Conservation (phyloP, 2,797 vertebrate species). For the Acomys russatus region DNA sequence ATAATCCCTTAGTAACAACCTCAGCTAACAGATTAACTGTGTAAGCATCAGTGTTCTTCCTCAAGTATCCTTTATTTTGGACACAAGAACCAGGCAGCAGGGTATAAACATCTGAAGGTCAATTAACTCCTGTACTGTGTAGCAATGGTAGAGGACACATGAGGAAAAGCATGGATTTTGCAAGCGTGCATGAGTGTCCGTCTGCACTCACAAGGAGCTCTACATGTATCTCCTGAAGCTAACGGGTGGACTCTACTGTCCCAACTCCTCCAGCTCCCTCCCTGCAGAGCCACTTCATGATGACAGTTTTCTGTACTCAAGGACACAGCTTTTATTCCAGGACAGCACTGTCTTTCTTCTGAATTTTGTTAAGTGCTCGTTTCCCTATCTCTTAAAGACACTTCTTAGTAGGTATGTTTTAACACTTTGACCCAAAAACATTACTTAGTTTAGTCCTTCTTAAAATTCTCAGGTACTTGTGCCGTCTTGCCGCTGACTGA, state of each 20-base stretch:
- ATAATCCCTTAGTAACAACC: neutral
- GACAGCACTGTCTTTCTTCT: conserved; percentile 30
- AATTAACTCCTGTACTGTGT: neutral
- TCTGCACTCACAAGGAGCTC: no score
- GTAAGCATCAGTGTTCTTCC: neutral
- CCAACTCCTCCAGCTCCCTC: neutral
- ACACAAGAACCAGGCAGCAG: neutral
- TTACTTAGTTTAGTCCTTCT: conserved; percentile 33
- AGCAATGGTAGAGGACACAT: neutral
- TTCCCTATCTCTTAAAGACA: conserved; percentile 9
- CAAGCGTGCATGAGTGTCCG: no score
- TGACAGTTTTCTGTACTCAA: neutral
- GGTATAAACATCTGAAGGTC: neutral
- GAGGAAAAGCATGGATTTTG: neutral
- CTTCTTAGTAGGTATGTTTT: neutral
- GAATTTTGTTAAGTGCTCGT: conserved; percentile 31
- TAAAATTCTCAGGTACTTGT: neutral
- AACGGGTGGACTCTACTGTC: neutral
- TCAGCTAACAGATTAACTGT: neutral
- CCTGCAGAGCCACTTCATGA: neutral
- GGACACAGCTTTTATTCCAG: neutral
- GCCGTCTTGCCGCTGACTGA: conserved; percentile 5
- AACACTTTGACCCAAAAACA: neutral
- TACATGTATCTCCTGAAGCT: neutral
- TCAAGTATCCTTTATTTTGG: neutral